Conservation (phyloP, 2,888 invertebrate species). For the Rotaria macrura region DNA sequence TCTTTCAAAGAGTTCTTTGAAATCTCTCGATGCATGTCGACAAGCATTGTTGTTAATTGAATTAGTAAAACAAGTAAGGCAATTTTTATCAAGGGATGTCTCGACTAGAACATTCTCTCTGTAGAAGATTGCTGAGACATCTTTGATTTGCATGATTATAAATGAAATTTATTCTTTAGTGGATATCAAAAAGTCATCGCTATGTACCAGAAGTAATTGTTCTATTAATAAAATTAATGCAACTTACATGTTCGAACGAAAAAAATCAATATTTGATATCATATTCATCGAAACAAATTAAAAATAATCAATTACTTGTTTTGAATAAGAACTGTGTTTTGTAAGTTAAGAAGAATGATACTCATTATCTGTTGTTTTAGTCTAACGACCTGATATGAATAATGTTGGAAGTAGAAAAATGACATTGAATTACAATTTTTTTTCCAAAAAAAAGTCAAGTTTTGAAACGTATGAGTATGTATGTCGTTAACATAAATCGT, state of each 20-base stretch:
- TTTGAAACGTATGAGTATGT: too few species aligned
- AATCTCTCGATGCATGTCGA: not conserved
- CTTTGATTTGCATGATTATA: too few species aligned
- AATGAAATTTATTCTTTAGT: not conserved
- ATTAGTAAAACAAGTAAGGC: not conserved
- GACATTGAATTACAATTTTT: too few species aligned
- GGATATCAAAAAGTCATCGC: conserved; percentile 58
- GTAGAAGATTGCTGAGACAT: too few species aligned
- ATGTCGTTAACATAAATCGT: too few species aligned
- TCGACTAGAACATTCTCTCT: not conserved
- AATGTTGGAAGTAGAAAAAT: too few species aligned
- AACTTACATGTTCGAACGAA: not conserved
- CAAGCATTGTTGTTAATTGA: not conserved
- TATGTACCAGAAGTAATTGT: conserved; percentile 57
- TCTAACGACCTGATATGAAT: too few species aligned
- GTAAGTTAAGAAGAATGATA: not conserved
- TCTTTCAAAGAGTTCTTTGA: not conserved
- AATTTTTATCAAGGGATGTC: too few species aligned
- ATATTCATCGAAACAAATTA: not conserved
- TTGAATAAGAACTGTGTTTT: not conserved
- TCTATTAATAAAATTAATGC: not conserved
- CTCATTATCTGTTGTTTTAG: too few species aligned
- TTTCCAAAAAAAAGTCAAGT: too few species aligned
- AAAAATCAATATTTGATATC: not conserved
- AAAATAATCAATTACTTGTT: not conserved